These are phyloP conservation scores for Lacanobia oleracea DNA, from an alignment of 2,888 invertebrate species.

Conservation along the genomic window DNA sequence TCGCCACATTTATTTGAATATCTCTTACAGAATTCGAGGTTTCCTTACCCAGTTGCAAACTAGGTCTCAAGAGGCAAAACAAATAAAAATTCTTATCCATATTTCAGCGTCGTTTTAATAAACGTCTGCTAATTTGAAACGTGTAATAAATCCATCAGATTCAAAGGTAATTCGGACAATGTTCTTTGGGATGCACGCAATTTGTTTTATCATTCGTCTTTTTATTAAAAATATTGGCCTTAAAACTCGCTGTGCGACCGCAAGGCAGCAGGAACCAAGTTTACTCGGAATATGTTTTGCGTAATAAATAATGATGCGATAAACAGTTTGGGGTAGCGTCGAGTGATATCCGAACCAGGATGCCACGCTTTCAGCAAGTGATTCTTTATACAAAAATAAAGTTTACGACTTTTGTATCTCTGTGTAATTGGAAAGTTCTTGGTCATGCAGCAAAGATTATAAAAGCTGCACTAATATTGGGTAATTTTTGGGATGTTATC, in stretches of 20 bases:
- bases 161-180: constrained; percentile 70
- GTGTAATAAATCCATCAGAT: constrained; percentile 73
- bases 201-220: constrained; percentile 62
- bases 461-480: background rate
- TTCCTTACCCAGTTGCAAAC: constrained; percentile 22
- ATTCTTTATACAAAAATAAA: constrained; percentile 23
- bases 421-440: background rate
- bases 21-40: background rate
- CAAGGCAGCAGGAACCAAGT: constrained; percentile 10
- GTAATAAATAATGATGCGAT: constrained; percentile 44
- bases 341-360: constrained; percentile 33
- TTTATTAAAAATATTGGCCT: constrained; percentile 55
- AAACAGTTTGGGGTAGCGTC: constrained; percentile 30
- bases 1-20: background rate
- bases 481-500: background rate
- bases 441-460: background rate
- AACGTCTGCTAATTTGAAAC: constrained; percentile 68
- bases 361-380: constrained; percentile 23
- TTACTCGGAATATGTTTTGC: constrained; percentile 36
- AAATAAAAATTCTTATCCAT: constrained; percentile 49
- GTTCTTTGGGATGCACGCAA: constrained; percentile 59
- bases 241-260: constrained; percentile 41
- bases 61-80: constrained; percentile 27
- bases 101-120: constrained; percentile 68
- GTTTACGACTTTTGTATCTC: constrained; percentile 5